Percentiles rank a stretch among this genome's conserved stretches.
These are phyloP conservation scores for Plectropomus leopardus DNA, from an alignment of 2,113 vertebrate genomes.

Conservation along the genomic window DNA sequence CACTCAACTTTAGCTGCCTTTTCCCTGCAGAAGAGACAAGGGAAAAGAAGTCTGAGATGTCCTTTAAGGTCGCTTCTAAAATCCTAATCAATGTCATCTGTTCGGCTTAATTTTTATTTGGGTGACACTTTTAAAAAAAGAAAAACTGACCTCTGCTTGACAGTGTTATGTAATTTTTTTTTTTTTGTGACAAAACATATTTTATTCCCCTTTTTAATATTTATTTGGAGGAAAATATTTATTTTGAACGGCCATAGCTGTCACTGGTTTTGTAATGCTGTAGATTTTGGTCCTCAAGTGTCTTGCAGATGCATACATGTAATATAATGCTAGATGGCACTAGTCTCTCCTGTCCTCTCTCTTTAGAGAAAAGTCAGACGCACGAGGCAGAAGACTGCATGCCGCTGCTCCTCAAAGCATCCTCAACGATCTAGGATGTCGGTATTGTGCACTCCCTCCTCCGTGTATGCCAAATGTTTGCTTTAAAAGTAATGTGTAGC, in stretches of 20 bases:
- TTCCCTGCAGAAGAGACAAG: conserved; percentile 33
- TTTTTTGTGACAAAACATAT: conserved; percentile 3
- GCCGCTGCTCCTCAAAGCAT: conserved; percentile 9
- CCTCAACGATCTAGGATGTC: neutral
- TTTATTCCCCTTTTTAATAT: conserved; percentile 30
- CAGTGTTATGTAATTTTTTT: conserved; percentile 56
- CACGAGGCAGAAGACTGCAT: conserved; percentile 18
- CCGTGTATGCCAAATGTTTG: conserved; percentile 52
- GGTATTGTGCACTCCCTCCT: neutral
- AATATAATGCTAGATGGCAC: neutral
- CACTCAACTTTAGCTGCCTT: conserved; percentile 62
- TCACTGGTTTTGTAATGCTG: conserved; percentile 36
- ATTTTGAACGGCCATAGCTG: conserved; percentile 18
- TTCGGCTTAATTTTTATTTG: conserved; percentile 6
- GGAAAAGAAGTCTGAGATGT: conserved; percentile 23
- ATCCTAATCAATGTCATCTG: conserved; percentile 20
- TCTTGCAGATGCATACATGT: conserved; percentile 33
- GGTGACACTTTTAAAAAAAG: conserved; percentile 10
- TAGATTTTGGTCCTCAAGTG: conserved; percentile 28
- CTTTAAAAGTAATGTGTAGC: conserved; percentile 16
- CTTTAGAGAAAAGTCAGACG: neutral
- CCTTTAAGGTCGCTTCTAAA: conserved; percentile 30
- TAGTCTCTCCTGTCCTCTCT: neutral
- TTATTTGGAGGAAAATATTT: conserved; percentile 37
- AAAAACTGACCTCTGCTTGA: conserved; percentile 47